Base-by-base conservation (phyloP, 2,113 vertebrate species). In the Athene cunicularia region DNA sequence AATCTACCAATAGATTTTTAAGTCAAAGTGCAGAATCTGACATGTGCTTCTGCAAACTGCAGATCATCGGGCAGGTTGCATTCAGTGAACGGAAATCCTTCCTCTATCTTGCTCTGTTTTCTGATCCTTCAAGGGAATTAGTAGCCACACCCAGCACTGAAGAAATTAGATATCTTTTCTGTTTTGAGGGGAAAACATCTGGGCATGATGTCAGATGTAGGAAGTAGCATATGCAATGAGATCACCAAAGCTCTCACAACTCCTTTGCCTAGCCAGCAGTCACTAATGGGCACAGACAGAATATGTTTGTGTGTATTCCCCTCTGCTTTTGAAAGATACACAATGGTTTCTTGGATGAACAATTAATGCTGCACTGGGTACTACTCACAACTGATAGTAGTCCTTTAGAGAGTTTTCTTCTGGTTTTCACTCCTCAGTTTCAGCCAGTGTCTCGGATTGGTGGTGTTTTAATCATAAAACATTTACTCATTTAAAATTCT, bases 401-500 rank as follows among this genome's bases (percentile, higher is more conserved):
- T 12, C 3, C 7, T 53, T 67, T 30, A 14, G 37, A 47, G 19
- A 56, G 35, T 37, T 93, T 73, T 35, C 6, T 56, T 68, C 49
- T 37, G 11, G 3, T 55, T 76, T 16, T 32, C 18, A 9, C 23
- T 52, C 49, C 17, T 58, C 55, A 33, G 20, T 71, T 28, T 33
- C 58, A 88, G 22, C 35, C 33, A 45, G 19, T 50, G 19, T 59
- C n/a, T 64, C 28, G 76, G 13, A 24, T 4, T 27, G 16, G 5
- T 0, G 1, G 28, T 5, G 14, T 77, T 74, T 77, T 56, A 4
- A 30, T 45, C 3, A 2, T 5, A 10, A 32, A 82, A 39, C 22
- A 26, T 39, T 32, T 70, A 53, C 8, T 76, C 8, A 43, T 62
- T 73, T 80, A 21, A 72, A 76, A 26, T 59, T 88, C 55, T 66